A percentile compares a stretch with the other conserved stretches of the same genome.
Conservation (phyloP, 2,888 invertebrate genomes). For the Ecdyonurus torrentis region DNA sequence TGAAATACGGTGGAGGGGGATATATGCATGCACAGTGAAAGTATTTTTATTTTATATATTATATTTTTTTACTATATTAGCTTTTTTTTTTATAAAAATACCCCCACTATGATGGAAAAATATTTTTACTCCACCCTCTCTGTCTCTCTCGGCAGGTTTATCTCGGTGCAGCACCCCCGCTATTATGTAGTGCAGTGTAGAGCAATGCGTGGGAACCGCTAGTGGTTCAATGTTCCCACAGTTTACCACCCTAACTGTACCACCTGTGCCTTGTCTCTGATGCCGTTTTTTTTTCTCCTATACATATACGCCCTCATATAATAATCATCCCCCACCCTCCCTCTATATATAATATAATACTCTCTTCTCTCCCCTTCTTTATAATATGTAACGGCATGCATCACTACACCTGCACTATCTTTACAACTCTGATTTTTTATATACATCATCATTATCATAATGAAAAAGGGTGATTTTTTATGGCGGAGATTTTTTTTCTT, state of each 20-base stretch:
- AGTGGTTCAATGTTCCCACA: background rate
- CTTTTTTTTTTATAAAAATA: background rate
- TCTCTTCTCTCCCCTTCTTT: background rate
- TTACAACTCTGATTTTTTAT: background rate
- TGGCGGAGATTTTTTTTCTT: no score
- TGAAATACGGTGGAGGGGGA: background rate
- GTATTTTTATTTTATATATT: no score
- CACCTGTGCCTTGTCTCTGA: background rate
- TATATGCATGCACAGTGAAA: no score
- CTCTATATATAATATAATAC: no score
- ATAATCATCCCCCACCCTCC: background rate
- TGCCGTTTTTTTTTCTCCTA: no score
- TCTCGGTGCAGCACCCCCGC: background rate
- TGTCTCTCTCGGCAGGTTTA: background rate
- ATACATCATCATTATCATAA: background rate
- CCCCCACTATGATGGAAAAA: background rate
- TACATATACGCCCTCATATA: background rate
- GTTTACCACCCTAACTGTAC: background rate
- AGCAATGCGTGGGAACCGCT: background rate
- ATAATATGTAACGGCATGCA: background rate
- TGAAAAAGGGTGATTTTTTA: no score
- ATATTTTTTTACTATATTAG: no score
- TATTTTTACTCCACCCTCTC: background rate
- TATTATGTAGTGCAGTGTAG: background rate
- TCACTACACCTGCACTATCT: background rate